Evolutionary conservation across 2,888 invertebrate species (phyloP), one percentile per base, ranked within the genome.

Genomic region (Hirudinaria manillensis): DNA sequence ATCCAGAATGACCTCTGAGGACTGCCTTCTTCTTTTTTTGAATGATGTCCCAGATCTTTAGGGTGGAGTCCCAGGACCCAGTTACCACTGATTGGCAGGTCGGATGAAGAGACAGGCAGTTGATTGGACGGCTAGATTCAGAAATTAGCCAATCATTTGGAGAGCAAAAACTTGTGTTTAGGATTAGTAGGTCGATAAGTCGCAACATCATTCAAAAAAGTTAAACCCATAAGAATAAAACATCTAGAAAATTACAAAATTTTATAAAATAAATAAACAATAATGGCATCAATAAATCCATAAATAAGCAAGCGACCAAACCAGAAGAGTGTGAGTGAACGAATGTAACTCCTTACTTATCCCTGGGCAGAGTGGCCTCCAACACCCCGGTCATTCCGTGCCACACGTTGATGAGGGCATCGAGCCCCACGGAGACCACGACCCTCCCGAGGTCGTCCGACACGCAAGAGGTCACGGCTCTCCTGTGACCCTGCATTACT

Each of bases 31-130:
- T 80, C 6, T 79, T 81, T 75, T 81, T 82, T 76, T 82, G 81
- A 76, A 83, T 81, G 29, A 83, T 79, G 77, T 84, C 83, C 81
- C 81, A 85, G 61, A 86, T 82, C 74, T 82, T 81, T 61, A 86
- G 79, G 21, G 79, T 77, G 53, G 82, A 78, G 76, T 85, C 85
- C 86, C 86, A 86, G 76, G 81, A 80, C 65, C 84, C 86, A n/a
- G 83, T 83, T 3, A 82, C 84, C 4, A 86, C 80, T 75, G 82
- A 76, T 78, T 83, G 67, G 81, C 81, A 83, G 74, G 83, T 82
- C 6, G 84, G 84, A 68, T 86, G 85, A 78, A 84, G 83, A 32
- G 82, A 80, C 7, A 86, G 83, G 80, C 83, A 83, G 77, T 86
- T 85, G 34, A 86, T 81, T 29, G 85, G 85, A 38, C 76, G 72